Base-by-base conservation (phyloP, 2,797 vertebrate genomes). In the Amphiprion clarkii region DNA sequence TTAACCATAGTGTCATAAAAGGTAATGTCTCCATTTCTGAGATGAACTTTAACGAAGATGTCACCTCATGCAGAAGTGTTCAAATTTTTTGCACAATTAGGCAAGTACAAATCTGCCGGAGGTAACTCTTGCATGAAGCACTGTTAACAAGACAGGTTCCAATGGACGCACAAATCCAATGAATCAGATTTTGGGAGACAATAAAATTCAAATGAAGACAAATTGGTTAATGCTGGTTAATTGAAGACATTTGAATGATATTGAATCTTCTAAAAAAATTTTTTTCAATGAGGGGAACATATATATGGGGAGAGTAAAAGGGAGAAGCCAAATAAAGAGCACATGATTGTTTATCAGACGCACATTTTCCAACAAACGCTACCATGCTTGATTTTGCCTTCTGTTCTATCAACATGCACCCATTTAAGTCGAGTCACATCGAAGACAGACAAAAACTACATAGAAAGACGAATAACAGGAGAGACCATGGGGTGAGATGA, bases 401-500 rank as follows among this genome's bases (percentile, higher is more conserved):
- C 60, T 17, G 14, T 29, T 60, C 49, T n/a, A 14, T 55, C 27
- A 66, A 27, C 86, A 89, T 90, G 87, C 89, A 88, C 56, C 76
- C 40, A 80, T 82, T 82, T 65, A 78, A 76, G 75, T 71, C 3
- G 1, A 86, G 71, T 60, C 70, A 87, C 67, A 72, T 40, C 40
- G 40, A 76, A 74, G 40, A 82, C 74, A 84, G 29, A 79, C 63
- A 46, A 55, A 31, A 73, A 87, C 52, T 9, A 36, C 33, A 36
- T 4, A 71, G 61, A 69, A 49, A 31, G 65, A 39, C 42, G 70
- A 74, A 73, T 19, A 74, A 89, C 54, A 74, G 75, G 74, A 87
- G 59, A 82, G 76, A 88, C 87, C 31, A 91, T 85, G 87, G 65
- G 44, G 78, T 93, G 91, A 87, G 70, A 92, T 91, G 89, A 90